Evolutionary conservation across 1,140 invertebrate genomes (phyloP).

Genomic region (Cyclargus thomasi): DNA sequence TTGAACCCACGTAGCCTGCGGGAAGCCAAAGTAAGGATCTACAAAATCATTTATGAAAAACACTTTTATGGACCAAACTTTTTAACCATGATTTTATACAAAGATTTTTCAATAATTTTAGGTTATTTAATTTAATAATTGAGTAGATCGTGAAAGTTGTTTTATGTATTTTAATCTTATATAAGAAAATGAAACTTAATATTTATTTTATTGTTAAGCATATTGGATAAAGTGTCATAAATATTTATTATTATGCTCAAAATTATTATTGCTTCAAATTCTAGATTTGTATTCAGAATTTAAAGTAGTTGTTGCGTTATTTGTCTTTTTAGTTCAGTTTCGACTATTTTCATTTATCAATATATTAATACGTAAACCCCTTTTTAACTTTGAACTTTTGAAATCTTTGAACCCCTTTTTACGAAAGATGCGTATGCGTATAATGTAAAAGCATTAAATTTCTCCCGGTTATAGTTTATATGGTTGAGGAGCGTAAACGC

Average conservation of each 20-base stretch:
- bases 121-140: too few relatives aligned
- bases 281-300: too few relatives aligned
- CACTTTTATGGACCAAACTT: not conserved
- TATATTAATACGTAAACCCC: too few relatives aligned
- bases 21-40: not conserved
- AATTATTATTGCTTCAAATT: not conserved
- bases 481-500: too few relatives aligned
- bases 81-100: not conserved
- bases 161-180: not conserved
- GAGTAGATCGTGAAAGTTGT: not conserved
- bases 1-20: not conserved
- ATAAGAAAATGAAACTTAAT: not conserved
- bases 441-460: too few relatives aligned
- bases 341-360: too few relatives aligned
- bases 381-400: too few relatives aligned
- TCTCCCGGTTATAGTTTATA: too few relatives aligned
- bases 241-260: not conserved
- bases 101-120: not conserved
- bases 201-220: not conserved
- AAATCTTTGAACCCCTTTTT: too few relatives aligned
- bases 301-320: too few relatives aligned
- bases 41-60: not conserved
- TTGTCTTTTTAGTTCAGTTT: too few relatives aligned
- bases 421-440: too few relatives aligned
- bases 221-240: not conserved